A percentile compares a stretch with the other conserved stretches of the same genome.
Evolutionary conservation across 1,140 invertebrate species (phyloP).

Genomic region (Aphis gossypii): DNA sequence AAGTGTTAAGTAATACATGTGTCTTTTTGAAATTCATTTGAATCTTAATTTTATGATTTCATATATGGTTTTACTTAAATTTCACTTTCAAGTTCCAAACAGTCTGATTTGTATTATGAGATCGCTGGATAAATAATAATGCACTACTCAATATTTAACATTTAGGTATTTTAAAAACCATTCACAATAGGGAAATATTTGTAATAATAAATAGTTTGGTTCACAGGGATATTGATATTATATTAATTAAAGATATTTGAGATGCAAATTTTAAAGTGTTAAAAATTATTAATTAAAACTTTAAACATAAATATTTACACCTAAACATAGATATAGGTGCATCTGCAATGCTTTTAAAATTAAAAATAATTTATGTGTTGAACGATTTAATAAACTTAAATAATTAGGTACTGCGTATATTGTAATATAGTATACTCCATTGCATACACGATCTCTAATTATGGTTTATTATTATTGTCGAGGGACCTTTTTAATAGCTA

Average conservation of each 20-base stretch:
- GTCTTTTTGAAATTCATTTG: too few relatives aligned
- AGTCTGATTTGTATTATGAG: background rate
- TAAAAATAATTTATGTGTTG: background rate
- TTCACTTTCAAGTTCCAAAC: background rate
- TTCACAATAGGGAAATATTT: background rate
- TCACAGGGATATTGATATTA: background rate
- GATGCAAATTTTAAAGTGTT: background rate
- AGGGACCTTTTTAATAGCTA: background rate
- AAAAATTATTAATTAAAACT: background rate
- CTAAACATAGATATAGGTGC: background rate
- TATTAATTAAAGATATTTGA: background rate
- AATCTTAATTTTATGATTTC: background rate
- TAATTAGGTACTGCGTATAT: background rate
- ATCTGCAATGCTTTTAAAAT: background rate
- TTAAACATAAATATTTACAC: background rate
- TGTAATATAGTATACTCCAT: background rate
- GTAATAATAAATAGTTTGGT: background rate
- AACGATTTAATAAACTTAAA: background rate
- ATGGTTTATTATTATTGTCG: background rate
- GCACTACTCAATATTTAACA: background rate
- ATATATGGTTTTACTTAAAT: background rate
- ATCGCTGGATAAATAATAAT: background rate
- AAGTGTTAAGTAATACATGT: too few relatives aligned
- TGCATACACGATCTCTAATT: too few relatives aligned
- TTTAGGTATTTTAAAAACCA: background rate